Evolutionary conservation across 2,888 invertebrate species (phyloP), one percentile per base, ranked within the genome.

Genomic region (Pachymerium ferrugineum): DNA sequence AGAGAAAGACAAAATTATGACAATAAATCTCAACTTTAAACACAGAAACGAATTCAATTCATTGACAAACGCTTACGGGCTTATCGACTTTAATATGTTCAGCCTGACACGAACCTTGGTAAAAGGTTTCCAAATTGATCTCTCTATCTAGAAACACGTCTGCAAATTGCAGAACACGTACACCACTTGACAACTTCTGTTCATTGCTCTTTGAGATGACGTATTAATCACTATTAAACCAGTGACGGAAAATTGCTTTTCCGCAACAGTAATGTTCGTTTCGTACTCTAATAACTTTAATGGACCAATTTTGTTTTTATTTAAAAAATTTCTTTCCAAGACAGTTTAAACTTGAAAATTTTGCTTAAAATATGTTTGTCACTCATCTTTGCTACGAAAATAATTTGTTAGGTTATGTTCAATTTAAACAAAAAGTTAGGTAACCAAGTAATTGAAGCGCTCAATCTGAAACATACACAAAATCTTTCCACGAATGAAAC

Each of bases 51-150:
- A 62, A 62, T 62, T 62, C 62, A 62, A 62, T 62, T 62, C 62
- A 62, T 62, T 25, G 62, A 28, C n/a, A 22, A 25, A 25, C 25
- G 62, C 10, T 28, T 62, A 25, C 12, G n/a, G 62, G 28, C 62
- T 62, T 62, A 62, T 62, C 62, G 62, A 62, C 62, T 62, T 62
- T 62, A 62, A 62, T 62, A 62, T 62, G 62, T 62, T 62, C 62
- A 3, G 62, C 62, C 62, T 62, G 62, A 62, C 62, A 62, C 62
- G 62, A 28, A 62, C 25, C 62, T 62, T 62, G 28, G 28, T 28
- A 62, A 62, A 62, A 62, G 62, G 62, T 62, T 62, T 28, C 62
- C 28, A 62, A 62, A 62, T 62, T 25, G 62, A 62, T 62, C 62
- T 25, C 62, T 62, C 62, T 62, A 62, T 62, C 62, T 62, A n/a